These are phyloP conservation scores for Nudaria mundana DNA, from an alignment of 2,888 invertebrate genomes.

Conservation along the genomic window DNA sequence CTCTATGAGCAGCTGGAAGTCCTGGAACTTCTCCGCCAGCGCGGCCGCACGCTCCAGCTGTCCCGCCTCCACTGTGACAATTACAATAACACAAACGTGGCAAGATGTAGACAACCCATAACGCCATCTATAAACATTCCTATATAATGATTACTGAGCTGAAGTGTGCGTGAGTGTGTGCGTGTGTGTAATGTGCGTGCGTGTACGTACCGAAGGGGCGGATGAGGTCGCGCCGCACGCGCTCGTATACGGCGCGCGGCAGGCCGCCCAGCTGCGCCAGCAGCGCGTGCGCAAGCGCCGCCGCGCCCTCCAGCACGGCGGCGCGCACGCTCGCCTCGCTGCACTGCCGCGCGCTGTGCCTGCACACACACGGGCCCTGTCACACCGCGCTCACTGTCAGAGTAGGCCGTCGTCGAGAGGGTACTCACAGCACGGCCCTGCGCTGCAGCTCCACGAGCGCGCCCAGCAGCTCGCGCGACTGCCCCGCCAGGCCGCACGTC, in stretches of 20 bases:
- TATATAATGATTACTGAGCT: no score
- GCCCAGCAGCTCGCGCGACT: conserved; percentile 40
- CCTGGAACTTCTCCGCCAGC: conserved; percentile 94
- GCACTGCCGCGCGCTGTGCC: conserved; percentile 77
- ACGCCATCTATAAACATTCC: no score
- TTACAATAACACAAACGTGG: no score
- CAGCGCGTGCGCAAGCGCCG: conserved; percentile 51
- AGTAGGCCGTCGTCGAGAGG: no score
- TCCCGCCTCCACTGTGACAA: conserved; percentile 84
- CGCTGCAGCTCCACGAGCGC: conserved; percentile 44
- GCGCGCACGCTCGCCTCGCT: conserved; percentile 78
- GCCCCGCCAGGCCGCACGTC: conserved; percentile 20
- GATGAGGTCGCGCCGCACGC: conserved; percentile 84
- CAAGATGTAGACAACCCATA: no score
- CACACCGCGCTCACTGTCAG: no score
- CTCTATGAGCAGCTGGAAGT: conserved; percentile 90
- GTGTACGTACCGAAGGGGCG: conserved; percentile 82
- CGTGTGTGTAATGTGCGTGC: background rate
- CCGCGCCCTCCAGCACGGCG: conserved; percentile 51
- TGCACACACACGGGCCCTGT: conserved; percentile 14
- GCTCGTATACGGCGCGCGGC: conserved; percentile 78
- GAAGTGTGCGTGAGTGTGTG: no score
- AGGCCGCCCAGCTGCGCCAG: conserved; percentile 43
- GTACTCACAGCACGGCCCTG: conserved; percentile 41
- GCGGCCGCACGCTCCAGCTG: conserved; percentile 91